phyloP scores from a whole-genome alignment of 1,140 invertebrate species.

The Eurosta solidaginis region DNA sequence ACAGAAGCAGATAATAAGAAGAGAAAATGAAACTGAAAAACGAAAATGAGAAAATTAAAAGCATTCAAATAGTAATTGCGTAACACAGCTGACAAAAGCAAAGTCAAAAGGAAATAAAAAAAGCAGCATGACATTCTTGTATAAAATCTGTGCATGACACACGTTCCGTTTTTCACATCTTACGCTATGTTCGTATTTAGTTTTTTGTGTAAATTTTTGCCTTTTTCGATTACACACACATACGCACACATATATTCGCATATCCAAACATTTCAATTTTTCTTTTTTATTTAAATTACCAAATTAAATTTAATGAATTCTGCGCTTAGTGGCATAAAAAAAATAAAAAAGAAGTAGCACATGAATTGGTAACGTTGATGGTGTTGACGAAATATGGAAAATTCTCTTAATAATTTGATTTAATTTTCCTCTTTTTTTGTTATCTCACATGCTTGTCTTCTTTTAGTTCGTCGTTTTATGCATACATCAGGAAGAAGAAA shows the following conservation, averaged over 20 bases:
- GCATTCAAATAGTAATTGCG: neutral
- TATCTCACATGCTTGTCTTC: neutral
- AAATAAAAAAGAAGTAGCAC: neutral
- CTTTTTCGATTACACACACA: neutral
- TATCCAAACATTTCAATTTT: neutral
- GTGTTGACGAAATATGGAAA: neutral
- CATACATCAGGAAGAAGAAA: neutral
- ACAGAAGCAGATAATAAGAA: neutral
- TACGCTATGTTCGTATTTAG: too few species aligned
- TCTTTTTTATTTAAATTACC: neutral
- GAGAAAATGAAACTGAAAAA: neutral
- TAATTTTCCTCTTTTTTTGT: neutral
- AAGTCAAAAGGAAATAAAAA: too few species aligned
- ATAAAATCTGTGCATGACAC: neutral
- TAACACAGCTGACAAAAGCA: neutral
- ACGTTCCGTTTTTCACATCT: neutral
- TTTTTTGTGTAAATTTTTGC: too few species aligned
- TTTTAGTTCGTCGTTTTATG: neutral
- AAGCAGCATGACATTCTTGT: neutral
- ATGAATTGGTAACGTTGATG: neutral
- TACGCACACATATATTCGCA: neutral
- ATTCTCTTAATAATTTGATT: conserved; percentile 16
- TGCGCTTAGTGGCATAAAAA: neutral
- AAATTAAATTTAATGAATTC: conserved; percentile 15
- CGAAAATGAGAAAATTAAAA: too few species aligned